Base-by-base conservation (phyloP, 2,888 invertebrate species). In the Brassicogethes aeneus region DNA sequence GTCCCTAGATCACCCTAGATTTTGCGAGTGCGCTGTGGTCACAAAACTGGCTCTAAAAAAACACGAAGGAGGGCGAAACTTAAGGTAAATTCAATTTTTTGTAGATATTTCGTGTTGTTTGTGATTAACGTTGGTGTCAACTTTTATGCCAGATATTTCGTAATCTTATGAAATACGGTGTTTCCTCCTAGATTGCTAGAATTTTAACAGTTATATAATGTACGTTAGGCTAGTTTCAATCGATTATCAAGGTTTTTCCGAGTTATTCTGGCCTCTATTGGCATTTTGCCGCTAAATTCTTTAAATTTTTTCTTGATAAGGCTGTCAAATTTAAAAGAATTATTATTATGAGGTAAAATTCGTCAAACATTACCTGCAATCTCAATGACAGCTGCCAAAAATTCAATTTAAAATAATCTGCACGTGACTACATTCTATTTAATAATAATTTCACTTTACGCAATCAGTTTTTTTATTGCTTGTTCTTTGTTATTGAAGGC, bases 331-430 rank as follows among this genome's bases (percentile, higher is more conserved):
- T n/a, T n/a, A n/a, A n/a, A n/a, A n/a, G n/a, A n/a, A n/a, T n/a
- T n/a, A n/a, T n/a, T n/a, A n/a, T n/a, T n/a, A n/a, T n/a, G n/a
- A n/a, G n/a, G n/a, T n/a, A n/a, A n/a, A n/a, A n/a, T n/a, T n/a
- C n/a, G n/a, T n/a, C n/a, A n/a, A n/a, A n/a, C n/a, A n/a, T n/a
- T n/a, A n/a, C n/a, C n/a, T n/a, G n/a, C n/a, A n/a, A n/a, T n/a
- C n/a, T n/a, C n/a, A n/a, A n/a, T n/a, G 15, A 37, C 37, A 23
- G 37, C 37, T 37, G 37, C 37, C 37, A 37, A 37, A 37, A 23
- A 12, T 31, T 37, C 12, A n/a, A 29, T 15, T 17, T 37, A 37
- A 36, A 36, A 36, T 36, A 15, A 36, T 15, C n/a, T 16, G n/a
- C 36, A 36, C 36, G 36, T 17, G 17, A 36, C 36, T 23, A n/a